Evolutionary conservation across 2,113 vertebrate species (phyloP).

Genomic region (Perca schrenkii): DNA sequence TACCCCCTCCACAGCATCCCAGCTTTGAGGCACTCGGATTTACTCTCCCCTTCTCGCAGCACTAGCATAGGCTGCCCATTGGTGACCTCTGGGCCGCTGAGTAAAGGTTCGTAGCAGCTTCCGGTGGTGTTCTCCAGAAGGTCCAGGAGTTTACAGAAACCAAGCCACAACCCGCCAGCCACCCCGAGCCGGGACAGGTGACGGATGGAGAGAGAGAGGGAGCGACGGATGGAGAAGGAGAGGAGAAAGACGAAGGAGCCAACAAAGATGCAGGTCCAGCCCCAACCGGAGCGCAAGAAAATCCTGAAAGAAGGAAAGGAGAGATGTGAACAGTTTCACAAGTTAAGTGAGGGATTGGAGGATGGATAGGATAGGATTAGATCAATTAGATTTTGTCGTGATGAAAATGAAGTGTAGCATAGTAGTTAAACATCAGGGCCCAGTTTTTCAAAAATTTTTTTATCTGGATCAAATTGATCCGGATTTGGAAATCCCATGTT

Average conservation of each 20-base stretch:
- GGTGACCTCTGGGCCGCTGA: slow-evolving; percentile 9
- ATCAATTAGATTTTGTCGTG: neutral
- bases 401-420: neutral
- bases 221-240: slow-evolving; percentile 88
- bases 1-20: slow-evolving; percentile 91
- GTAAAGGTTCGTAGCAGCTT: slow-evolving; percentile 87
- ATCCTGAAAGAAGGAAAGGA: slow-evolving; percentile 78
- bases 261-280: slow-evolving; percentile 90
- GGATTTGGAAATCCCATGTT: too few species aligned
- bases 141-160: slow-evolving; percentile 85
- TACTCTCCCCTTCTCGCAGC: slow-evolving; percentile 84
- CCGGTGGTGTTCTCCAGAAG: slow-evolving; percentile 89
- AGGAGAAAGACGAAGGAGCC: slow-evolving; percentile 90
- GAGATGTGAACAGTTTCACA: neutral
- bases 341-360: neutral
- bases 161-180: slow-evolving; percentile 85
- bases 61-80: slow-evolving; percentile 81
- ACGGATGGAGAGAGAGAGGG: slow-evolving; percentile 81
- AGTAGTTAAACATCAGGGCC: neutral
- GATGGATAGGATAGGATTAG: neutral
- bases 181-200: slow-evolving; percentile 89
- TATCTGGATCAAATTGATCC: too few species aligned
- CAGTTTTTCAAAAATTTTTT: too few species aligned
- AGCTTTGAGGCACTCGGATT: slow-evolving; percentile 81
- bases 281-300: slow-evolving; percentile 90